Conservation (phyloP, 2,113 vertebrate species). For the Notechis scutatus region DNA sequence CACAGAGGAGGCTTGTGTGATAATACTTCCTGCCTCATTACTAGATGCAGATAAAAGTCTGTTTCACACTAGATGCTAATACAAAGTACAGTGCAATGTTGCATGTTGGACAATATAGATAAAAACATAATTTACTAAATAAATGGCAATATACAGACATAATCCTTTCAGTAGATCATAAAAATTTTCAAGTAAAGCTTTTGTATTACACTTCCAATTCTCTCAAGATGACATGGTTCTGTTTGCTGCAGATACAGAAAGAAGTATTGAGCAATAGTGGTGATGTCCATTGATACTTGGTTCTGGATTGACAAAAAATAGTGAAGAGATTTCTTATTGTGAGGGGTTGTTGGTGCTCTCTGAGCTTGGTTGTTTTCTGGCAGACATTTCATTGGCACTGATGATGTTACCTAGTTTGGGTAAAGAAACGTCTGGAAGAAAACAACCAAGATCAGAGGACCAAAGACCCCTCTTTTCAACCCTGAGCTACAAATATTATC, state of each 20-base stretch:
- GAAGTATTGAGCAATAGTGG: background rate
- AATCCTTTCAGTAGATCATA: background rate
- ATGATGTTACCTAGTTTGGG: background rate
- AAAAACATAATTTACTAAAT: background rate
- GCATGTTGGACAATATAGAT: background rate
- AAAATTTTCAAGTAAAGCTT: background rate
- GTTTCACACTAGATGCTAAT: background rate
- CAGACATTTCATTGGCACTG: background rate
- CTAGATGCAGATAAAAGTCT: background rate
- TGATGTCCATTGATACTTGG: background rate
- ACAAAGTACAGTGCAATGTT: background rate
- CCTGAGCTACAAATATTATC: background rate
- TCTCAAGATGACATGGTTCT: background rate
- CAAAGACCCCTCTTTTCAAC: background rate
- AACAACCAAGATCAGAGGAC: background rate
- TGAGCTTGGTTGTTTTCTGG: background rate
- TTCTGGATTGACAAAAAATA: background rate
- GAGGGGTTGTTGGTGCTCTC: background rate
- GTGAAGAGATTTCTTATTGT: background rate
- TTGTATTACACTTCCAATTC: background rate
- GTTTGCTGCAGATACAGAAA: background rate
- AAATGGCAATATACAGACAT: background rate
- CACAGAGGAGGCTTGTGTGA: background rate
- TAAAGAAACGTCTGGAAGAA: background rate
- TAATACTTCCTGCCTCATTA: background rate